These are phyloP conservation scores for Aegotheles bennettii DNA, from an alignment of 2,113 vertebrate species.

Conservation along the genomic window DNA sequence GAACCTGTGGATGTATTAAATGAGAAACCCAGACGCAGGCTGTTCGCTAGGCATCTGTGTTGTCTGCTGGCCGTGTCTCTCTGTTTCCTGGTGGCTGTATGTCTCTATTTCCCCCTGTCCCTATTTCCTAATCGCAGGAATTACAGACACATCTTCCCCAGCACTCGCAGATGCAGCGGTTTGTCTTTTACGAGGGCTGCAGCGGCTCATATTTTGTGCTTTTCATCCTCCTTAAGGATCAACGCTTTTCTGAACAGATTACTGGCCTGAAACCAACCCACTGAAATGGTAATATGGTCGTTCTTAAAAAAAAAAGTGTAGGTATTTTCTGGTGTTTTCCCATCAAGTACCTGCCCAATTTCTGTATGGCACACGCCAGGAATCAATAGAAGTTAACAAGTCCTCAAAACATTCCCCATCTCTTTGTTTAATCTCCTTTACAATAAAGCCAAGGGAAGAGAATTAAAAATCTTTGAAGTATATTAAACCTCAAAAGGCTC, in stretches of 20 bases:
- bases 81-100: not conserved
- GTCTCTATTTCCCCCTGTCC: not conserved
- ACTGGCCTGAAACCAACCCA: conserved; percentile 74
- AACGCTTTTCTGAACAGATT: conserved; percentile 56
- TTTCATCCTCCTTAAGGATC: conserved; percentile 22
- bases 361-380: conserved; percentile 99
- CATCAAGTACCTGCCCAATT: conserved; percentile 99
- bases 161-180: not conserved
- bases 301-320: conserved; percentile 65
- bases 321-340: conserved; percentile 94
- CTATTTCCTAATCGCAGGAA: not conserved
- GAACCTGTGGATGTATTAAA: not conserved
- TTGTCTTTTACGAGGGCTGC: not conserved
- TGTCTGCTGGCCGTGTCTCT: not conserved
- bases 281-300: conserved; percentile 80
- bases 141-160: not conserved
- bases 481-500: conserved; percentile 90
- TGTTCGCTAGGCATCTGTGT: not conserved
- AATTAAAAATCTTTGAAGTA: conserved; percentile 98
- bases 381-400: conserved; percentile 99
- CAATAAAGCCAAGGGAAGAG: conserved; percentile 85
- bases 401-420: conserved; percentile 94
- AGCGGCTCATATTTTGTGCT: conserved; percentile 41
- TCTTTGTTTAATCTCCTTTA: conserved; percentile 93
- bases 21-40: not conserved